Conservation (phyloP, 2,888 invertebrate genomes). For the Phaedon cochleariae region DNA sequence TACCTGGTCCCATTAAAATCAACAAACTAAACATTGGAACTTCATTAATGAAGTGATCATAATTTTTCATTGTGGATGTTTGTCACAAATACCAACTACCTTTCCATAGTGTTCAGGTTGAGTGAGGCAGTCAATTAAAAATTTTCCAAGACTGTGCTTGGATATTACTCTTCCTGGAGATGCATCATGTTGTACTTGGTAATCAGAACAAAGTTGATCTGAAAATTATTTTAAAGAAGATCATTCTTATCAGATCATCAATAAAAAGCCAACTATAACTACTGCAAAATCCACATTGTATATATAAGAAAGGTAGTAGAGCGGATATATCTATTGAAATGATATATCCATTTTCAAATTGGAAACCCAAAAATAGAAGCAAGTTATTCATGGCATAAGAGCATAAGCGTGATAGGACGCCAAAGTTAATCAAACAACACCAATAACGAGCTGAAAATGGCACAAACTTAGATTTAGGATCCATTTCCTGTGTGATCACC, state of each 20-base stretch:
- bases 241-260: neutral
- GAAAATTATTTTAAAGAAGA: constrained; percentile 42
- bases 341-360: too few species aligned
- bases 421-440: too few species aligned
- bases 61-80: constrained; percentile 35
- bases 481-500: too few species aligned
- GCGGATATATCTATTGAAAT: too few species aligned
- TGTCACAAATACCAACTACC: constrained; percentile 70
- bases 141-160: constrained; percentile 79
- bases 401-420: too few species aligned
- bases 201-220: constrained; percentile 73
- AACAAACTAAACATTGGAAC: too few species aligned
- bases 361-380: too few species aligned
- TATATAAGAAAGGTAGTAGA: too few species aligned
- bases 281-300: neutral
- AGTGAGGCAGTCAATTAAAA: constrained; percentile 76
- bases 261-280: neutral
- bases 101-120: constrained; percentile 75
- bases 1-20: too few species aligned
- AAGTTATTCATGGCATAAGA: too few species aligned
- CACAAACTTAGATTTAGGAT: too few species aligned
- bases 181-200: constrained; percentile 69
- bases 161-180: constrained; percentile 74
- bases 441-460: too few species aligned
- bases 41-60: neutral